Percentiles rank a stretch among this genome's conserved stretches.
Conservation (phyloP, 2,113 vertebrate genomes). For the Dicentrarchus labrax region DNA sequence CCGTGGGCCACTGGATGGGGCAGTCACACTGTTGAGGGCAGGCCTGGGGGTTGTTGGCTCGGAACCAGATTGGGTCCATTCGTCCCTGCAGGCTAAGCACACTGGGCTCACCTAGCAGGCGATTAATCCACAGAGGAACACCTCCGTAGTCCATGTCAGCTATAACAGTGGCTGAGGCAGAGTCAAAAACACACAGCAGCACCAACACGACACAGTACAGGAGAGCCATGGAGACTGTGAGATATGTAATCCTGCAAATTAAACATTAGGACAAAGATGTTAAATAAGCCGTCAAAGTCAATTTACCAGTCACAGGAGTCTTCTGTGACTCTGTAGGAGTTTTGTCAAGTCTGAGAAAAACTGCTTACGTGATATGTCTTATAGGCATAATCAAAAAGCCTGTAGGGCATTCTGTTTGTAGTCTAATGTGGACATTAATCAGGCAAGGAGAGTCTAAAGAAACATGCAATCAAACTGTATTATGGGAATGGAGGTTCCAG, state of each 20-base stretch:
- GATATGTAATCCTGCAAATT: constrained; percentile 7
- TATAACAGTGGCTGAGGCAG: constrained; percentile 27
- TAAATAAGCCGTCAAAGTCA: background rate
- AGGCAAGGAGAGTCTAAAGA: background rate
- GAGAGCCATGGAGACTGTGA: constrained; percentile 55
- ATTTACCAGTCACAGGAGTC: background rate
- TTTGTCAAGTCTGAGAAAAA: background rate
- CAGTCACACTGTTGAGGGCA: constrained; percentile 83
- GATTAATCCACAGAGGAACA: constrained; percentile 83
- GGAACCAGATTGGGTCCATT: constrained; percentile 74
- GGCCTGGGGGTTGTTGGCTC: constrained; percentile 71
- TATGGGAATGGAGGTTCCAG: background rate
- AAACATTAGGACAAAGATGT: background rate
- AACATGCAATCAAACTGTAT: too few relatives aligned
- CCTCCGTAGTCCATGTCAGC: constrained; percentile 82
- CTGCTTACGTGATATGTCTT: too few relatives aligned
- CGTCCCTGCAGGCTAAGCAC: constrained; percentile 82
- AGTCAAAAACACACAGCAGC: constrained; percentile 54
- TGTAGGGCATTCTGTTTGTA: background rate
- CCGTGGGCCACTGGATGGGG: constrained; percentile 85
- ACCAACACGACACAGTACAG: constrained; percentile 18
- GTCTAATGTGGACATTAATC: background rate
- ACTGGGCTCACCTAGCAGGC: constrained; percentile 83
- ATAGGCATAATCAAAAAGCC: background rate
- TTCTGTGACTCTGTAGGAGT: background rate